Base-by-base conservation (phyloP, 2,888 invertebrate genomes). In the Periphyllus acericola region DNA sequence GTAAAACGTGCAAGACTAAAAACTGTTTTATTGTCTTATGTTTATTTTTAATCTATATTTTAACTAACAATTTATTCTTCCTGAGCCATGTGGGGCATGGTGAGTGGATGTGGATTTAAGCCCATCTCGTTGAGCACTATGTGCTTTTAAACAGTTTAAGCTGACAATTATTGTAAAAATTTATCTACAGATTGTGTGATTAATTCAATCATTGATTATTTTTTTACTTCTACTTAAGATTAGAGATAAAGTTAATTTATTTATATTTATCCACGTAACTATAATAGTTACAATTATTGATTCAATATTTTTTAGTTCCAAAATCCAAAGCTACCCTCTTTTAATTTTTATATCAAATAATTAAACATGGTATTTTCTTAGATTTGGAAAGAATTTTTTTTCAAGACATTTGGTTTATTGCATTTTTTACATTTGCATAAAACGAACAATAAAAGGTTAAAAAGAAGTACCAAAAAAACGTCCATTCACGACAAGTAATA, bases 371-470 rank as follows among this genome's bases (percentile, higher is more conserved):
- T 52, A 25, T 55, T 55, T 55, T 78, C 1, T 34, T 0, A 52
- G 2, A 52, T 76, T 55, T 25, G 25, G 5, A 3, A 66, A 80
- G n/a, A 19, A 11, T 17, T 14, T 34, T 11, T 34, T 52, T 46
- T 8, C 40, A 32, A 17, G 17, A 46, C 71, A 36, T 55, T 81
- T 46, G 21, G 32, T 40, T 68, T 75, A 14, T 83, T 17, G 1
- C 52, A 66, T 40, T 40, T 60, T 40, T 3, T 46, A 0, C 17
- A 11, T 29, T 66, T 36, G 32, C 25, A 83, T 36, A 76, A 83
- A 75, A 66, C 60, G 32, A 40, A 83, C 60, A 66, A 76, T 66
- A 83, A 83, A 60, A 75, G 19, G 34, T 55, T 74, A 74, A 83
- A 83, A 82, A 52, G 21, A 74, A 71, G 60, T 46, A 29, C 25